Evolutionary conservation across 1,140 invertebrate species (phyloP).

Genomic region (Hesperophylax magnus): DNA sequence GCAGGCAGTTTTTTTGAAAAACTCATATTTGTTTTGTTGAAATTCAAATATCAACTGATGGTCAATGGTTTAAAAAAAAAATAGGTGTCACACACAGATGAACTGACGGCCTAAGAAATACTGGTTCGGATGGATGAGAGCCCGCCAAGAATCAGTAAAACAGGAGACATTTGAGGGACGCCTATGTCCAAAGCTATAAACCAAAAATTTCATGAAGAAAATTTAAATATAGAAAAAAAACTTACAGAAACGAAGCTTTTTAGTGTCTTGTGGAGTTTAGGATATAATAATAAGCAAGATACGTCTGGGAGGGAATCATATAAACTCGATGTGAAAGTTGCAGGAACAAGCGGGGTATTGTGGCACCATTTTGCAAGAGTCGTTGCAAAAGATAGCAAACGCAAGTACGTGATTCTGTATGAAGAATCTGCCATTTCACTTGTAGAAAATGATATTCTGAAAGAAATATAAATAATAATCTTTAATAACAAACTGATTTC

Average conservation of each 20-base stretch:
- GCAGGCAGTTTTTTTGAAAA: too few relatives aligned
- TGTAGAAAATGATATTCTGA: slow-evolving; percentile 60
- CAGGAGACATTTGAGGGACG: too few relatives aligned
- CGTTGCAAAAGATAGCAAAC: slow-evolving; percentile 57
- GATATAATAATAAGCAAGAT: slow-evolving; percentile 61
- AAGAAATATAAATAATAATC: slow-evolving; percentile 52
- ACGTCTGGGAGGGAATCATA: slow-evolving; percentile 61
- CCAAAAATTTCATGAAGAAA: too few relatives aligned
- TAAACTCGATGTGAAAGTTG: slow-evolving; percentile 61
- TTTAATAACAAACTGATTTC: background rate
- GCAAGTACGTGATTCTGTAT: slow-evolving; percentile 60
- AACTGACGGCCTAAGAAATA: too few relatives aligned
- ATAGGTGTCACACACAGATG: too few relatives aligned
- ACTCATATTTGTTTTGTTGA: too few relatives aligned
- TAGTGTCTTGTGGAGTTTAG: slow-evolving; percentile 60
- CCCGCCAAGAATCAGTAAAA: too few relatives aligned
- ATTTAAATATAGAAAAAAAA: background rate
- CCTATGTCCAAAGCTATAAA: too few relatives aligned
- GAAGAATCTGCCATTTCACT: slow-evolving; percentile 57
- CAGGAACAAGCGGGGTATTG: slow-evolving; percentile 51
- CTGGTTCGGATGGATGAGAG: too few relatives aligned
- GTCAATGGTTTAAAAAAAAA: too few relatives aligned
- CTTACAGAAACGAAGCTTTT: slow-evolving; percentile 60
- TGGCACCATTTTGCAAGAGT: slow-evolving; percentile 59
- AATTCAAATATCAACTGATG: too few relatives aligned